These are phyloP conservation scores for Loxodonta africana DNA, from an alignment of 2,113 vertebrate genomes.

Conservation along the genomic window DNA sequence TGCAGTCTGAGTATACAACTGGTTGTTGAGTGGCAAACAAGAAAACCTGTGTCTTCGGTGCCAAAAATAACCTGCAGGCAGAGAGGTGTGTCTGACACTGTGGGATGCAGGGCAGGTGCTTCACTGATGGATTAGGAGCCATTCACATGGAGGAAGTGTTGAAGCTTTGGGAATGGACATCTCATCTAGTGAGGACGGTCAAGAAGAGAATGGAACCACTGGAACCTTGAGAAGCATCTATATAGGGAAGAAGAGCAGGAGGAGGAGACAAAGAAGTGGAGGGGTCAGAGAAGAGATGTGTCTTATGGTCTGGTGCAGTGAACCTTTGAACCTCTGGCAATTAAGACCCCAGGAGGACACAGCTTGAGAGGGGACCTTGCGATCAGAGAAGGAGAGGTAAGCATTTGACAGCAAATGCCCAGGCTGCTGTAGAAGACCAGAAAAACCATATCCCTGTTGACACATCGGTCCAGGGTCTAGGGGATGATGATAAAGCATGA, in stretches of 20 bases:
- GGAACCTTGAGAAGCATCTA: not conserved
- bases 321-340: not conserved
- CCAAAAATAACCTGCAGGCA: not conserved
- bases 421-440: not conserved
- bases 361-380: not conserved
- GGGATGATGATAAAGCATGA: not conserved
- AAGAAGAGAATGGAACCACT: not conserved
- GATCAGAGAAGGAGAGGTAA: not conserved
- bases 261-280: not conserved
- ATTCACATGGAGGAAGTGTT: not conserved
- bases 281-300: not conserved
- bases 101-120: not conserved
- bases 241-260: not conserved
- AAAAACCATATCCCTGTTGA: not conserved
- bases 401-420: not conserved
- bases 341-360: not conserved
- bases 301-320: not conserved
- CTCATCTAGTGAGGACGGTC: not conserved
- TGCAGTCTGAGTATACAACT: not conserved
- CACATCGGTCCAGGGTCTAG: not conserved
- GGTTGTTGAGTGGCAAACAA: not conserved
- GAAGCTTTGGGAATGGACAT: not conserved
- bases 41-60: not conserved
- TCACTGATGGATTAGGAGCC: not conserved
- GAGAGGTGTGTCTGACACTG: not conserved